Evolutionary conservation across 2,113 vertebrate species (phyloP), one percentile per base, ranked within the genome.

Genomic region (Pseudorhombus dupliciocellatus): DNA sequence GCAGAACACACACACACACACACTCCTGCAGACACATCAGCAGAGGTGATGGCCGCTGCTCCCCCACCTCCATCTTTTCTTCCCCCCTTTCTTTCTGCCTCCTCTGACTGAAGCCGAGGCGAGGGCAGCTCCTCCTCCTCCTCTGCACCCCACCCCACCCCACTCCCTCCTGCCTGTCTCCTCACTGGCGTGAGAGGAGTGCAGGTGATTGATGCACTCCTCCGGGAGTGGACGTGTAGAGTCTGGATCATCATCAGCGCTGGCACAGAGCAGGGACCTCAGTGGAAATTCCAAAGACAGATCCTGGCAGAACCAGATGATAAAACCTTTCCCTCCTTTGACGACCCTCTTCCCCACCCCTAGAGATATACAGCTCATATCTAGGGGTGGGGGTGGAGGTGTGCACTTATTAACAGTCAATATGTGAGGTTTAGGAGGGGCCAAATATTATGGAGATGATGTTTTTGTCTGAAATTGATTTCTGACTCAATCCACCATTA

Each of bases 141-240:
- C n/a, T n/a, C n/a, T n/a, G n/a, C n/a, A n/a, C 24, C 25, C 7
- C 11, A 34, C 37, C 18, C 12, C 21, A 0, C 44, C 40, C 42
- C 54, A 14, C 56, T 4, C 8, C 51, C 30, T 15, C 46, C 30
- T 26, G 28, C 37, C 12, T 42, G 4, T 25, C 34, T 50, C 37
- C 37, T 3, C 7, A 15, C 18, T 9, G 20, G 18, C 8, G 68
- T 78, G 83, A 83, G 64, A 57, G 59, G 79, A 70, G 81, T 52
- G 67, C 73, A 66, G 81, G 79, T 89, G 90, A 91, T 88, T 91
- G 89, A 92, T 88, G 88, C 81, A 77, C 73, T 81, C 84, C 66
- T 4, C 70, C 71, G 86, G 83, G 79, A 83, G 68, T 53, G 67
- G 78, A 81, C 78, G 80, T 79, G 81, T 72, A 66, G 84, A 87